Evolutionary conservation across 2,888 invertebrate genomes (phyloP).

Genomic region (Zygaena filipendulae): DNA sequence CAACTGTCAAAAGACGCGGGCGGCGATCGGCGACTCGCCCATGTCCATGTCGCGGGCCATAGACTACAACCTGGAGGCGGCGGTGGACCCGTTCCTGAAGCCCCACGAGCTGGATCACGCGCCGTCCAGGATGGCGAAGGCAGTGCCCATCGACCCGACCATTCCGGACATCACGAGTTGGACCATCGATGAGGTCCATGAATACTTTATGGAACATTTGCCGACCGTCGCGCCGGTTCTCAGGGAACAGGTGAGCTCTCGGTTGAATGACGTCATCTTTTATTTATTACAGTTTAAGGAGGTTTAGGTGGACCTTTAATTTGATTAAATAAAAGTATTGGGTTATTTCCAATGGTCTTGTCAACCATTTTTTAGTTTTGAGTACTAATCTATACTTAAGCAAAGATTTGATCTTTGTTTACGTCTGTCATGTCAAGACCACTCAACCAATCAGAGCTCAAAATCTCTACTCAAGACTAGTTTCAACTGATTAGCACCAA

Average conservation of each 20-base stretch:
- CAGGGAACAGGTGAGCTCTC: constrained; percentile 80
- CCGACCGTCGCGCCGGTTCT: constrained; percentile 85
- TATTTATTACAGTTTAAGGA: too few species aligned
- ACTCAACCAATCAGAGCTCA: too few species aligned
- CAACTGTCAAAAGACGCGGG: constrained; percentile 68
- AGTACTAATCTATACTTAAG: too few species aligned
- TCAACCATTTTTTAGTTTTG: too few species aligned
- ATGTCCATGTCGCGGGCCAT: constrained; percentile 36
- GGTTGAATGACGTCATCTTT: too few species aligned
- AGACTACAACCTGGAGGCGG: constrained; percentile 33
- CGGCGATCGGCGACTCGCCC: constrained; percentile 41
- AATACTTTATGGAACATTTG: constrained; percentile 82
- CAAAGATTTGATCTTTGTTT: too few species aligned
- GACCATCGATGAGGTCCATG: constrained; percentile 84
- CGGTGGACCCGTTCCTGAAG: constrained; percentile 49
- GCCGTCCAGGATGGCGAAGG: constrained; percentile 41
- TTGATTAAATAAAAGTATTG: too few species aligned
- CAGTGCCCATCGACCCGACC: constrained; percentile 68
- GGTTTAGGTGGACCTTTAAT: background rate
- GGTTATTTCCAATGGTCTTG: too few species aligned
- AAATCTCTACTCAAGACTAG: too few species aligned
- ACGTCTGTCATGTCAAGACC: too few species aligned
- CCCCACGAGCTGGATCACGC: constrained; percentile 56
- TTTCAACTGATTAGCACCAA: too few species aligned
- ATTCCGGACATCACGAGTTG: constrained; percentile 86